These are phyloP conservation scores for Drosophila pandora DNA, from an alignment of 1,140 invertebrate species.

Conservation along the genomic window DNA sequence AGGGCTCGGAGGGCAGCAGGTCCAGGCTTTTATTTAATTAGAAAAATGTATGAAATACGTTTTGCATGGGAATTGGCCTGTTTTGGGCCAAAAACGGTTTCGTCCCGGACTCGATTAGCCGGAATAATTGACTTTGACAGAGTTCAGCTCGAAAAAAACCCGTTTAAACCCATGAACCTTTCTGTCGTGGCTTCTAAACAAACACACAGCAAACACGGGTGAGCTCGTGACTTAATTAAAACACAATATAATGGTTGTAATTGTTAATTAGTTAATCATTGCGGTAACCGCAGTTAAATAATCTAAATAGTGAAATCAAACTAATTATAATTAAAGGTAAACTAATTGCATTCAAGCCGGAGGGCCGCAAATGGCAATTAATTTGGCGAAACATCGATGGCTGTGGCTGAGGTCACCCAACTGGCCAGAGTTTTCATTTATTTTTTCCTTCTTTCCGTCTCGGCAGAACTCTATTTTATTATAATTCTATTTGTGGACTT, in stretches of 20 bases:
- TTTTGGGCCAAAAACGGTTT: constrained; percentile 18
- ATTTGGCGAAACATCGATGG: constrained; percentile 52
- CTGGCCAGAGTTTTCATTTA: constrained; percentile 1
- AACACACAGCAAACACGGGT: neutral
- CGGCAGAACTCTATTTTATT: constrained; percentile 69
- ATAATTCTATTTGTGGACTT: constrained; percentile 76
- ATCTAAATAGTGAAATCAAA: constrained; percentile 55
- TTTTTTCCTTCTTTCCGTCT: neutral
- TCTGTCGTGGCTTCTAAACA: constrained; percentile 1
- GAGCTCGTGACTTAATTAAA: constrained; percentile 34
- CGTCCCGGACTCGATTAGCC: constrained; percentile 35
- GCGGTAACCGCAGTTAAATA: constrained; percentile 42
- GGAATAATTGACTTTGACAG: constrained; percentile 42
- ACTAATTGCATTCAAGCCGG: constrained; percentile 62
- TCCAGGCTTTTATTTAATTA: constrained; percentile 50
- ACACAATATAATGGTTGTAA: constrained; percentile 37
- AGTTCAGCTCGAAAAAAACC: constrained; percentile 1
- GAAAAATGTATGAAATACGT: constrained; percentile 49
- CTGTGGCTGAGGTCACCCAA: constrained; percentile 29
- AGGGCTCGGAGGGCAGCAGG: neutral
- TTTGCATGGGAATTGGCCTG: constrained; percentile 22
- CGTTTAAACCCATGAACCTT: constrained; percentile 1
- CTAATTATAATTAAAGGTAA: constrained; percentile 72
- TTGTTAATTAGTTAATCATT: constrained; percentile 63
- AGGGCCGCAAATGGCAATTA: constrained; percentile 69